Evolutionary conservation across 2,888 invertebrate genomes (phyloP).

Genomic region (Phymatocera aterrima): DNA sequence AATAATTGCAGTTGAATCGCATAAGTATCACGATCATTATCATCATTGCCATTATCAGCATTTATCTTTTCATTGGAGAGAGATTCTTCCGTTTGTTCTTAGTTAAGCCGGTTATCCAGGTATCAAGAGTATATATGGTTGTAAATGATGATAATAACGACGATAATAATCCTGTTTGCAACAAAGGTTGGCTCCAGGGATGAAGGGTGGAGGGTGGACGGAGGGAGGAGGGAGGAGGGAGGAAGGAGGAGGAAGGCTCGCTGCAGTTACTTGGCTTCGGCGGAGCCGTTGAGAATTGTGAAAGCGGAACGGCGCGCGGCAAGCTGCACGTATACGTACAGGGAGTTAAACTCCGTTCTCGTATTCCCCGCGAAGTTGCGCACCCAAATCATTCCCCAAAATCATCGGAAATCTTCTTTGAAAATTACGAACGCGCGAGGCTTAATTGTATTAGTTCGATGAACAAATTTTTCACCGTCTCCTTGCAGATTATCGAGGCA

Average conservation of each 20-base stretch:
- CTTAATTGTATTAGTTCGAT: too few species aligned
- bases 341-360: neutral
- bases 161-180: slow-evolving; percentile 40
- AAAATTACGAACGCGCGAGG: too few species aligned
- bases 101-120: slow-evolving; percentile 37
- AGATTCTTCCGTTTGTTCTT: neutral
- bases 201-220: too few species aligned
- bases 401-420: neutral
- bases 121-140: neutral
- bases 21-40: neutral
- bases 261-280: slow-evolving; percentile 32
- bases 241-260: too few species aligned
- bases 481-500: too few species aligned
- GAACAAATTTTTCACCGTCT: too few species aligned
- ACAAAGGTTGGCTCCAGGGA: slow-evolving; percentile 7
- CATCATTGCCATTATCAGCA: neutral
- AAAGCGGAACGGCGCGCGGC: neutral
- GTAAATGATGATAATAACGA: slow-evolving; percentile 36
- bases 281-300: neutral
- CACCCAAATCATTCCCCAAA: neutral
- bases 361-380: neutral
- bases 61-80: too few species aligned
- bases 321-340: neutral
- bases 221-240: too few species aligned
- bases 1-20: slow-evolving; percentile 7